These are phyloP conservation scores for Reticulitermes speratus DNA, from an alignment of 1,140 invertebrate genomes.

Conservation along the genomic window DNA sequence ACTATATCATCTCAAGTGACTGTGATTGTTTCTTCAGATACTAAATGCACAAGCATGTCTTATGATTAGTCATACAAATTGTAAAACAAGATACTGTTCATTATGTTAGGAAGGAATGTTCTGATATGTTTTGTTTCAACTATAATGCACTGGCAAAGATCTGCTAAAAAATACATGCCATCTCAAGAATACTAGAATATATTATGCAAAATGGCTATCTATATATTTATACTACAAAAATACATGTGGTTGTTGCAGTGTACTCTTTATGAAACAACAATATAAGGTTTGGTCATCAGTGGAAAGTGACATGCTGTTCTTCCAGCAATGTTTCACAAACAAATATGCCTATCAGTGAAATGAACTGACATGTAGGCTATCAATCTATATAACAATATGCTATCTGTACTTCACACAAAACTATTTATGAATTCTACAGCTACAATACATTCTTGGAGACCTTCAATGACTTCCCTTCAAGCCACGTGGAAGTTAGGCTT, in stretches of 20 bases:
- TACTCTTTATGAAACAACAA: not conserved
- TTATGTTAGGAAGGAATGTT: not conserved
- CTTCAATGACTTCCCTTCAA: not conserved
- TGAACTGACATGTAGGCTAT: not conserved
- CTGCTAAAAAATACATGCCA: not conserved
- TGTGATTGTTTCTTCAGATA: not conserved
- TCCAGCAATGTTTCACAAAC: not conserved
- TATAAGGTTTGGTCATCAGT: not conserved
- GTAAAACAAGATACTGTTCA: not conserved
- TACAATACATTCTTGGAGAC: not conserved
- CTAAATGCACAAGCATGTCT: not conserved
- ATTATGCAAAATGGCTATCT: slow-evolving; percentile 18
- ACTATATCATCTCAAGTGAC: too few relatives aligned
- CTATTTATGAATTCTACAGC: not conserved
- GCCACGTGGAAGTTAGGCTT: not conserved
- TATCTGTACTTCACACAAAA: not conserved
- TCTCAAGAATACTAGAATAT: slow-evolving; percentile 10
- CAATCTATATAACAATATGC: not conserved
- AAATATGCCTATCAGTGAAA: not conserved
- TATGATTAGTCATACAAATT: not conserved
- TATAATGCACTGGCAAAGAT: not conserved
- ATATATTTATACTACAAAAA: slow-evolving; percentile 5
- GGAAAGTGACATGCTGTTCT: not conserved
- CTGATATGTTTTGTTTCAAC: slow-evolving; percentile 1
- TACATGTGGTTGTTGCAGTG: not conserved